Evolutionary conservation across 2,888 invertebrate species (phyloP).

Genomic region (Prenolepis imparis): DNA sequence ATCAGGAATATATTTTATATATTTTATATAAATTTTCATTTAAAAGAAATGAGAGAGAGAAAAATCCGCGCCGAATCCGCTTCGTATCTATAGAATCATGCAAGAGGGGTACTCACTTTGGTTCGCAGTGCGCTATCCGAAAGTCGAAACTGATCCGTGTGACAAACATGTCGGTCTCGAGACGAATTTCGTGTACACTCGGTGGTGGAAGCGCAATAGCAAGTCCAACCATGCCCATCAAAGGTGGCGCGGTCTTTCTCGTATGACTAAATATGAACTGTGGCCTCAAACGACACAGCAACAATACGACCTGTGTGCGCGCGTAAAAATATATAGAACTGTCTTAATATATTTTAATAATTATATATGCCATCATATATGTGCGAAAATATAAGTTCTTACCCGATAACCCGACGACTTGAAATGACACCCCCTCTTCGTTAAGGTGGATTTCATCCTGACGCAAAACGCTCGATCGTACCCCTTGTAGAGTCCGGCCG

Average conservation of each 20-base stretch:
- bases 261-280: slow-evolving; percentile 97
- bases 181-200: slow-evolving; percentile 97
- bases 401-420: slow-evolving; percentile 98
- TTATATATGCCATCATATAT: background rate
- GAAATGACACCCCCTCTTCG: slow-evolving; percentile 98
- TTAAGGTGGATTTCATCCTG: slow-evolving; percentile 98
- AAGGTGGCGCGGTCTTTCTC: slow-evolving; percentile 94
- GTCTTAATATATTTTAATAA: background rate
- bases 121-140: slow-evolving; percentile 98
- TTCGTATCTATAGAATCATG: background rate
- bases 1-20: no score
- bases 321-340: background rate
- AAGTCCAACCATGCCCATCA: slow-evolving; percentile 97
- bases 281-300: slow-evolving; percentile 96
- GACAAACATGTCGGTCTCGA: slow-evolving; percentile 98
- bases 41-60: background rate
- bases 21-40: background rate
- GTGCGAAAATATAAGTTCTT: slow-evolving; percentile 85
- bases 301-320: slow-evolving; percentile 94
- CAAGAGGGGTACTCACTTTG: slow-evolving; percentile 89
- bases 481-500: slow-evolving; percentile 92
- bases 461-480: slow-evolving; percentile 97
- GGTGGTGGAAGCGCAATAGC: slow-evolving; percentile 99
- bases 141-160: slow-evolving; percentile 98
- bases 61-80: background rate